A percentile compares a stretch with the other conserved stretches of the same genome.
phyloP scores from a whole-genome alignment of 2,113 vertebrate species.

The Antennarius striatus region DNA sequence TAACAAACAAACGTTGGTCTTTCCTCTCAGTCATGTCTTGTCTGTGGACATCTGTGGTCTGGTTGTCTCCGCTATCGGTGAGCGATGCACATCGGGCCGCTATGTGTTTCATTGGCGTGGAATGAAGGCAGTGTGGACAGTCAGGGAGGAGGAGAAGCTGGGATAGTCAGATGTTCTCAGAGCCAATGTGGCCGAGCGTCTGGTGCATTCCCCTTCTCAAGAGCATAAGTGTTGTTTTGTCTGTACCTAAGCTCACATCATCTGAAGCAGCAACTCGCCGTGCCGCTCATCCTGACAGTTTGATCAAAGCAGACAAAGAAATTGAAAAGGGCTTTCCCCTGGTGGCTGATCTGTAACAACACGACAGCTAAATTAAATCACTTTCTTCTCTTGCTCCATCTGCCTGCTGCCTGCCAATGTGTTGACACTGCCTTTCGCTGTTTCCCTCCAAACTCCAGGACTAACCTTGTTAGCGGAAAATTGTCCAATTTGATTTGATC shows the following conservation, averaged over 20 bases:
- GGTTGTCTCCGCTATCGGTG: constrained; percentile 44
- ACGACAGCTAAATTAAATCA: constrained; percentile 75
- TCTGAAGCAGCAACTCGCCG: constrained; percentile 44
- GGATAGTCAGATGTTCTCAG: constrained; percentile 34
- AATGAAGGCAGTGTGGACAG: constrained; percentile 38
- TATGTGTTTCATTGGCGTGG: constrained; percentile 20
- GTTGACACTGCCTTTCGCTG: constrained; percentile 32
- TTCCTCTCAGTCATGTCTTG: constrained; percentile 14
- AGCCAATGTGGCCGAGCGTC: constrained; percentile 51
- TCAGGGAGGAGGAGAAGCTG: constrained; percentile 46
- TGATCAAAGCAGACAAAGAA: constrained; percentile 76
- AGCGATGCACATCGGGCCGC: constrained; percentile 2
- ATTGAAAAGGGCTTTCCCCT: constrained; percentile 74
- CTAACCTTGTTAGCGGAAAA: constrained; percentile 72
- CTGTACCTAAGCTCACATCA: constrained; percentile 51
- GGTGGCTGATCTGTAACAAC: constrained; percentile 69
- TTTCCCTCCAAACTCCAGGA: constrained; percentile 37
- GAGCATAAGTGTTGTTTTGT: constrained; percentile 36
- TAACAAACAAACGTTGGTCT: background rate
- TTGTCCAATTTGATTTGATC: constrained; percentile 73
- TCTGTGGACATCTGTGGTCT: constrained; percentile 54
- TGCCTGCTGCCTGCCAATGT: constrained; percentile 49
- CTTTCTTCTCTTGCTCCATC: constrained; percentile 54
- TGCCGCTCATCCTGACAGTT: constrained; percentile 68
- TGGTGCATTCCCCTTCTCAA: constrained; percentile 36